Evolutionary conservation across 64 coral and sea anemone species (phyloP).

Genomic region (Orbicella faveolata): DNA sequence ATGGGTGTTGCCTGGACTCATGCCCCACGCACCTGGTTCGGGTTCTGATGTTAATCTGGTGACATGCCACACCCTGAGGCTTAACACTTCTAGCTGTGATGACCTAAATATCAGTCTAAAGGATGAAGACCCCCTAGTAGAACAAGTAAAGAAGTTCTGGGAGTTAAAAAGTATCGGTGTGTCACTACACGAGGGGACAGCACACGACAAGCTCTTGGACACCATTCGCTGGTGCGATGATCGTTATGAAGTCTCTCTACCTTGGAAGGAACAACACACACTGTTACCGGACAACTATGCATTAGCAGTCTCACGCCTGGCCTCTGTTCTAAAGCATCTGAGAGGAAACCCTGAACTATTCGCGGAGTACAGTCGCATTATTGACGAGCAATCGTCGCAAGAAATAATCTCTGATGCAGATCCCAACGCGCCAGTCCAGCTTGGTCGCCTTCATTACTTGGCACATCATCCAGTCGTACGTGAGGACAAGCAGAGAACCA

Average conservation of each 20-base stretch:
- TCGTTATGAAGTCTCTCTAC: slow-evolving; percentile 4
- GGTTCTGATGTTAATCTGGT: slow-evolving; percentile 1
- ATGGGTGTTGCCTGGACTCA: slow-evolving; percentile 3
- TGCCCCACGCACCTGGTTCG: too few species aligned
- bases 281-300: slow-evolving; percentile 48
- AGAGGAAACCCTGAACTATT: slow-evolving; percentile 28
- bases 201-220: too few species aligned
- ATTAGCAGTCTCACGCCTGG: slow-evolving; percentile 7
- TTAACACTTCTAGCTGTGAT: too few species aligned
- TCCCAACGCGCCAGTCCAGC: not conserved
- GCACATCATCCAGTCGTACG: slow-evolving; percentile 22
- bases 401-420: slow-evolving; percentile 27
- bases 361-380: slow-evolving; percentile 10
- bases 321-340: not conserved
- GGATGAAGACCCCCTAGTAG: too few species aligned
- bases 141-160: too few species aligned
- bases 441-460: slow-evolving; percentile 40
- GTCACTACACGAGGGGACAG: too few species aligned
- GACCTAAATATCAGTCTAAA: too few species aligned
- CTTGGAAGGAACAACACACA: slow-evolving; percentile 46
- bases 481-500: slow-evolving; percentile 27
- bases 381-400: slow-evolving; percentile 25
- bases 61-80: too few species aligned
- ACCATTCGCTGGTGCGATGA: not conserved
- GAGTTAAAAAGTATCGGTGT: too few species aligned